phyloP scores from a whole-genome alignment of 2,888 invertebrate genomes.

The Nemurella pictetii region DNA sequence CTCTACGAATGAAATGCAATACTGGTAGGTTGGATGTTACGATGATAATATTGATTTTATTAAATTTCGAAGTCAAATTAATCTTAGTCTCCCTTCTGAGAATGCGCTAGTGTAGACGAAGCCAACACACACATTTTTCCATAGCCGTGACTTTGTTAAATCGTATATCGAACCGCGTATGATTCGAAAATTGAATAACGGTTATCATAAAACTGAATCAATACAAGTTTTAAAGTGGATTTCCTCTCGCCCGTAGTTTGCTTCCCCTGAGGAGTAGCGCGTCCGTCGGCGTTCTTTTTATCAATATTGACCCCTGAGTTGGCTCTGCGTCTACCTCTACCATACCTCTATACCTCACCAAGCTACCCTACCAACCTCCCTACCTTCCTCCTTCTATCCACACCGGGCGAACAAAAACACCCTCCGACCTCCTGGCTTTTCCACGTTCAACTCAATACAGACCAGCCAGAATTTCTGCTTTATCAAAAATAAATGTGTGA shows the following conservation, averaged over 20 bases:
- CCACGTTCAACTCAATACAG: neutral
- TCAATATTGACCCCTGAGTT: conserved; percentile 26
- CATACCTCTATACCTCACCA: neutral
- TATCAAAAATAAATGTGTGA: neutral
- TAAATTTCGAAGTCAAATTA: neutral
- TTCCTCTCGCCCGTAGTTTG: conserved; percentile 12
- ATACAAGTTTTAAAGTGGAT: conserved; percentile 30
- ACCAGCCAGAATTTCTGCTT: neutral
- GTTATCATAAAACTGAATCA: conserved; percentile 32
- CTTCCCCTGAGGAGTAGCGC: conserved; percentile 21
- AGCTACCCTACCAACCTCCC: neutral
- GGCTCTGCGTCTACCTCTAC: neutral
- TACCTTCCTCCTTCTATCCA: neutral
- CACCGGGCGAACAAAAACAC: neutral
- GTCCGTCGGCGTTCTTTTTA: neutral
- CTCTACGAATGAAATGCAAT: neutral
- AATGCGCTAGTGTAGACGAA: neutral
- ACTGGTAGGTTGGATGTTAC: neutral
- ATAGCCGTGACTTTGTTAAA: conserved; percentile 26
- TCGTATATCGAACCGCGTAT: conserved; percentile 1
- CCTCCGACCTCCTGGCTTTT: neutral
- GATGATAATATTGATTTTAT: neutral
- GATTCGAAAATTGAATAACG: conserved; percentile 28
- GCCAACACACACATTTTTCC: neutral
- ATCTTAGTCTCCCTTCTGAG: conserved; percentile 4